Percentiles rank a stretch among this genome's conserved stretches.
Conservation (phyloP, 2,888 invertebrate species). For the Tolmerus cingulatus region DNA sequence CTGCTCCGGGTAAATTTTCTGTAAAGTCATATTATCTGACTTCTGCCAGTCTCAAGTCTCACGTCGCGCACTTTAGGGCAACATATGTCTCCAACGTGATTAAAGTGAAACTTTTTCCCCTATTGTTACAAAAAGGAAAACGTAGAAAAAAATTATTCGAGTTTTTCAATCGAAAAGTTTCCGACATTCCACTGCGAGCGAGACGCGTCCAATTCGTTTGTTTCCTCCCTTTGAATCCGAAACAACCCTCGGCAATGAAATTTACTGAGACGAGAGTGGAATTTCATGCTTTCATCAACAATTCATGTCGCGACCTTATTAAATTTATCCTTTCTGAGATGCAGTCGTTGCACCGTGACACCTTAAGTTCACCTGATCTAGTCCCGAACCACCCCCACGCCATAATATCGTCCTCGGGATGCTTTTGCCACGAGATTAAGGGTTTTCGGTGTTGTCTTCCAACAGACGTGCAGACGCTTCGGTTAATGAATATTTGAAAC, state of each 20-base stretch:
- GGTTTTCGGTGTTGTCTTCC: background rate
- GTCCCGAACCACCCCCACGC: background rate
- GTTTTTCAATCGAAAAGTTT: background rate
- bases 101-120: background rate
- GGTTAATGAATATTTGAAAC: background rate
- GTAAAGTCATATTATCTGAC: constrained; percentile 5
- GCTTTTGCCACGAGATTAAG: background rate
- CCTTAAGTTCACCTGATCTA: background rate
- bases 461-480: background rate
- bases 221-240: background rate
- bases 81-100: constrained; percentile 13
- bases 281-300: background rate
- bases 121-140: background rate
- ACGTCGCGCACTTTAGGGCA: background rate
- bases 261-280: background rate
- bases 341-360: background rate
- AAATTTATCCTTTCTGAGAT: background rate
- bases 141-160: background rate
- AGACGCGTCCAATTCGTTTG: background rate
- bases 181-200: background rate
- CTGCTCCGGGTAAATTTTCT: background rate
- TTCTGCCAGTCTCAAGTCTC: background rate
- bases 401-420: background rate
- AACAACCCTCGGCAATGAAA: background rate
- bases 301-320: background rate